Evolutionary conservation across 2,113 vertebrate genomes (phyloP).

Genomic region (Paracanthobrama guichenoti): DNA sequence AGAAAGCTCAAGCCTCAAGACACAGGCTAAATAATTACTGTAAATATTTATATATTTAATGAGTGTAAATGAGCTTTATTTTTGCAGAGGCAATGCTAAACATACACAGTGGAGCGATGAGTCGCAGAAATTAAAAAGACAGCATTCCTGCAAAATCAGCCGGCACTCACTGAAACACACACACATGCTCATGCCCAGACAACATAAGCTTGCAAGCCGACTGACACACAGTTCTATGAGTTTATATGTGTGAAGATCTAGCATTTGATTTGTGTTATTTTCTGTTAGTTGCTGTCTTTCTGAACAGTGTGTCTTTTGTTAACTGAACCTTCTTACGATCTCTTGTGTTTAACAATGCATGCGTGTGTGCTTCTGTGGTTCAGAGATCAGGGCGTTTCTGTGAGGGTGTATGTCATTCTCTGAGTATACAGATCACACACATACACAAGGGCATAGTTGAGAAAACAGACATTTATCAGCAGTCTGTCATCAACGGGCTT

Average conservation of each 20-base stretch:
- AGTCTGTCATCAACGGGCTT: slow-evolving; percentile 9
- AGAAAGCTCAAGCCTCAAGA: slow-evolving; percentile 1
- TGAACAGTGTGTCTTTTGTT: neutral
- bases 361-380: neutral
- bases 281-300: neutral
- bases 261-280: neutral
- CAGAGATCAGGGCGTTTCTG: neutral
- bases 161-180: neutral
- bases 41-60: neutral
- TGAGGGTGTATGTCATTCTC: neutral
- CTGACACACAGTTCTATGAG: neutral
- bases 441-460: neutral
- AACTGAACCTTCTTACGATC: neutral
- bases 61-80: slow-evolving; percentile 29
- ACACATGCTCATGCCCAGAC: neutral
- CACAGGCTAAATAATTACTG: slow-evolving; percentile 12
- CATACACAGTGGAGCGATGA: neutral
- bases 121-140: neutral
- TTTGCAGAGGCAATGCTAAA: slow-evolving; percentile 13
- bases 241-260: neutral
- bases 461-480: slow-evolving; percentile 9
- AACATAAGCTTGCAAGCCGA: neutral
- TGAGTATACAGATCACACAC: slow-evolving; percentile 14
- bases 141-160: neutral
- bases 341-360: neutral